Percentiles rank a stretch among this genome's conserved stretches.
Evolutionary conservation across 2,113 vertebrate genomes (phyloP).

Genomic region (Bolborhynchus lineola): DNA sequence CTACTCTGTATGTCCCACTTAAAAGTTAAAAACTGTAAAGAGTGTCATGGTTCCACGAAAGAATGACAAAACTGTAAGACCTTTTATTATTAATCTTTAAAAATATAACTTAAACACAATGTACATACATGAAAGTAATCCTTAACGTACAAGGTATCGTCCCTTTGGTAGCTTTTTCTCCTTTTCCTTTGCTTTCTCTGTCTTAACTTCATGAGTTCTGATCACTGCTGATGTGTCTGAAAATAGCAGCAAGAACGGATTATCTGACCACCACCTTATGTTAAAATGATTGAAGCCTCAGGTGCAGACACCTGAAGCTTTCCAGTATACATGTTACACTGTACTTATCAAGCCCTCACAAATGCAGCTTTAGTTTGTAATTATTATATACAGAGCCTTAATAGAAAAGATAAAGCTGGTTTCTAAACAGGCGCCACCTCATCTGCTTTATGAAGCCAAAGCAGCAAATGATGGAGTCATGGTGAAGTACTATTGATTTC

Average conservation of each 20-base stretch:
- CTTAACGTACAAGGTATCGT: background rate
- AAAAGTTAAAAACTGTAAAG: background rate
- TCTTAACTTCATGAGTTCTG: constrained; percentile 65
- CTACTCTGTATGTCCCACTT: background rate
- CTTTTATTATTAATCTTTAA: constrained; percentile 56
- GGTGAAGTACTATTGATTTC: background rate
- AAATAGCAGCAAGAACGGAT: constrained; percentile 52
- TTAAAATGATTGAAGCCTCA: background rate
- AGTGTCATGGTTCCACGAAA: constrained; percentile 3
- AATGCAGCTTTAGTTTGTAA: background rate
- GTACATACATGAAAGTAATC: background rate
- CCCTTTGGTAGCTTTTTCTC: constrained; percentile 65
- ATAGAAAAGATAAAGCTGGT: background rate
- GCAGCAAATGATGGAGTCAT: background rate
- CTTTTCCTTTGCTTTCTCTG: constrained; percentile 68
- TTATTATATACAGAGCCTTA: background rate
- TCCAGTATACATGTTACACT: background rate
- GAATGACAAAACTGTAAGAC: background rate
- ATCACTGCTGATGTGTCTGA: constrained; percentile 69
- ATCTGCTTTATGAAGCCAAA: background rate
- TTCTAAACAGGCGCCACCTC: background rate
- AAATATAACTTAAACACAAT: background rate
- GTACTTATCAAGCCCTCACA: background rate
- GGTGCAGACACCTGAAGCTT: background rate
- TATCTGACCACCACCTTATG: background rate